Conservation (phyloP, 1,140 invertebrate genomes). For the Calliopsis andreniformis region DNA sequence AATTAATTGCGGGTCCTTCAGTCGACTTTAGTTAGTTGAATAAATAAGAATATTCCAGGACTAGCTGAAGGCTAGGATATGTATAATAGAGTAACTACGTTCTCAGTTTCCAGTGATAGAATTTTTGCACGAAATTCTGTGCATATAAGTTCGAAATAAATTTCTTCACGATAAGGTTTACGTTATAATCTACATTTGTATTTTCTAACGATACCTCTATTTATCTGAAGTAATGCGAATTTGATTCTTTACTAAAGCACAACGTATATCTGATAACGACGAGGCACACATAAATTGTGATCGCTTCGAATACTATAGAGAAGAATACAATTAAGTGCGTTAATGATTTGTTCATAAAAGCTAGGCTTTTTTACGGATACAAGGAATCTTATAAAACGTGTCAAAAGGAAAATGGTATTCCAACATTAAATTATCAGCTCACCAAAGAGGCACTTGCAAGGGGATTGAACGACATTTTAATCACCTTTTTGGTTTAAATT, state of each 20-base stretch:
- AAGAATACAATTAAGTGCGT: background rate
- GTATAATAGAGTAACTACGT: constrained; percentile 12
- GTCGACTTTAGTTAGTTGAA: constrained; percentile 5
- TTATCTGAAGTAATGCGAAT: background rate
- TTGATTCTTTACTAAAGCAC: constrained; percentile 35
- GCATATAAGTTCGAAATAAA: constrained; percentile 25
- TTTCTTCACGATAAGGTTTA: constrained; percentile 14
- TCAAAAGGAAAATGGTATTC: background rate
- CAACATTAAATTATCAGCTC: constrained; percentile 23
- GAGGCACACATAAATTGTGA: background rate
- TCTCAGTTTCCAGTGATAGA: constrained; percentile 16
- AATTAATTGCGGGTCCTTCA: background rate
- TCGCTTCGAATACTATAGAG: background rate
- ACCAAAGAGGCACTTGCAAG: constrained; percentile 36
- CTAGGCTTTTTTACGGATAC: constrained; percentile 9
- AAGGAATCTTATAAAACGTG: background rate
- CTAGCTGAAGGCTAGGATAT: background rate
- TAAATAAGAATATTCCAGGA: background rate
- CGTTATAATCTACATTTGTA: constrained; percentile 8
- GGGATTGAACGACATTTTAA: background rate
- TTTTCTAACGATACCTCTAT: background rate
- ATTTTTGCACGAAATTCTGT: constrained; percentile 22
- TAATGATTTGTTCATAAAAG: background rate
- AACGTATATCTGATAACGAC: constrained; percentile 12
- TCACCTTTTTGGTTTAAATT: background rate